Evolutionary conservation across 2,888 invertebrate genomes (phyloP), one percentile per base, ranked within the genome.

Genomic region (Emmelina monodactyla): DNA sequence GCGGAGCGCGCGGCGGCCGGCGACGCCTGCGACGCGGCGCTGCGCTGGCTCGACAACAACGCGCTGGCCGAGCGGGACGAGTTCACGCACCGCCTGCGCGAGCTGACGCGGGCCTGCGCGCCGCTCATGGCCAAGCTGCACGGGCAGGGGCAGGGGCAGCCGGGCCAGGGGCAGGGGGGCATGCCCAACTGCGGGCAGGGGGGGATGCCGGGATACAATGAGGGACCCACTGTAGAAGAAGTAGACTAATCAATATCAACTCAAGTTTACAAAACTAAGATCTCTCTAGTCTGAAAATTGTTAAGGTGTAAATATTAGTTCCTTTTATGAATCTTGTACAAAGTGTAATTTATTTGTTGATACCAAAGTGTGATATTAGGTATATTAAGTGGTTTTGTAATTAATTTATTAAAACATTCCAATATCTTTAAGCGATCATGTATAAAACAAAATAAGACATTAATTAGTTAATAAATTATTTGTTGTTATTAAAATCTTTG

Each of bases 1-100:
- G 10, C 7, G 28, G 28, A 28, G 7, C 7, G 11, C 7, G 11
- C 7, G 11, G 11, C 28, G 11, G 28, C 28, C 4, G 4, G 11
- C 3, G 81, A 50, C 54, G 58, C 62, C 35, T 83, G 82, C 45
- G 75, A 79, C 1, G 82, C 82, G 35, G 65, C 79, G 14, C 53
- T 87, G 31, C 70, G 66, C 34, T 88, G 88, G 88, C 53, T 88
- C 43, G 88, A 87, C 54, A 50, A 57, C 45, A 86, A 83, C 61
- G 72, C 68, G 22, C 62, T 64, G 49, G 85, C 81, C n/a, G 84
- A 78, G 37, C 82, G 76, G 54, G 84, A 72, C 12, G 84, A 82
- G 51, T 82, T 65, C 46, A 82, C 83, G 33, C 62, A 78, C 45
- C 76, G 70, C 44, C 47, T 81, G 43, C 69, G 82, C 42, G 83